Conservation (phyloP, 2,797 vertebrate species). For the Poeciliopsis presidionis region DNA sequence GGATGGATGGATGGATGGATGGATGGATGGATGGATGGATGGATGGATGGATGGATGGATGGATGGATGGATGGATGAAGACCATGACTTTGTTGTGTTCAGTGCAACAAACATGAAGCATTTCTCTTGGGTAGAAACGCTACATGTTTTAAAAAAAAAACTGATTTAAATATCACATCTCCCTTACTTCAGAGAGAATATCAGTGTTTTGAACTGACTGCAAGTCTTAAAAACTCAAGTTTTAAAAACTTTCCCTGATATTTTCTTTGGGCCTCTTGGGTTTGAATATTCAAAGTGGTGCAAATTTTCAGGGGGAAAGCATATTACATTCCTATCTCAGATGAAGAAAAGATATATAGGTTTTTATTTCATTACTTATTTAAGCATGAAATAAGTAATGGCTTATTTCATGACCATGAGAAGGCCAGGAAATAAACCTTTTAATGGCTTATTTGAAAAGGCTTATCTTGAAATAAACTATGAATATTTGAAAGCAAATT, state of each 20-base stretch:
- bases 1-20: too few species aligned
- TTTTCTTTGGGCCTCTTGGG: neutral
- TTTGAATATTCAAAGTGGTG: neutral
- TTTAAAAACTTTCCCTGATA: neutral
- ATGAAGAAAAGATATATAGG: neutral
- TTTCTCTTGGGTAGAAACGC: too few species aligned
- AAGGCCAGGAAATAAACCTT: too few species aligned
- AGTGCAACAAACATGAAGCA: too few species aligned
- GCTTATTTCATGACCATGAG: neutral
- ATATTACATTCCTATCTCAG: neutral
- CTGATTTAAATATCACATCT: neutral
- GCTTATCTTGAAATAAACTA: too few species aligned
- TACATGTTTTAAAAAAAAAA: neutral
- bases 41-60: too few species aligned
- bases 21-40: too few species aligned
- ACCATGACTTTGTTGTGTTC: too few species aligned
- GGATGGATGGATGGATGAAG: too few species aligned
- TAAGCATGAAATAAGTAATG: neutral
- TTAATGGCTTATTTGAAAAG: too few species aligned
- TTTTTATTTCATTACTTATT: neutral
- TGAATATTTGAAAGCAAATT: too few species aligned
- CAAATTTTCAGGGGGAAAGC: neutral
- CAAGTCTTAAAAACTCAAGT: neutral
- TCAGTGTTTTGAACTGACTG: neutral
- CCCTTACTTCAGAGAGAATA: neutral